Evolutionary conservation across 2,797 vertebrate species (phyloP).

Genomic region (Rhinophrynus dorsalis): DNA sequence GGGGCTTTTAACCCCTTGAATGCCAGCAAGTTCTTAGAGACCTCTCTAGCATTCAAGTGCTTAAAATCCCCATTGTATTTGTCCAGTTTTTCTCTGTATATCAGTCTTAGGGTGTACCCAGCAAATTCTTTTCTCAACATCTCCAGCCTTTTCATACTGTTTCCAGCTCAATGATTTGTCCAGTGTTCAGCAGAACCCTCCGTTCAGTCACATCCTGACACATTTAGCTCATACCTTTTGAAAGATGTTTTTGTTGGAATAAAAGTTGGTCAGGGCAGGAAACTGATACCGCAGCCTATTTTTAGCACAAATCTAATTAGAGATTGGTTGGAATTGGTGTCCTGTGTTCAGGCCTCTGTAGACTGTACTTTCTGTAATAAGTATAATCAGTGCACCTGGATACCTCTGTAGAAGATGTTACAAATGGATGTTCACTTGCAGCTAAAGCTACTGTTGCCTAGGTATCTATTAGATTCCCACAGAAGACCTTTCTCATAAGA

Average conservation of each 20-base stretch:
- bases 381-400: conserved; percentile 10
- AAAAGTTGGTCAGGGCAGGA: not conserved
- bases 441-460: not conserved
- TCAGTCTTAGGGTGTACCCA: too few species aligned
- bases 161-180: not conserved
- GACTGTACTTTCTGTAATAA: not conserved
- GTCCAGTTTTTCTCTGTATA: too few species aligned
- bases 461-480: not conserved
- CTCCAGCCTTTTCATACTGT: not conserved
- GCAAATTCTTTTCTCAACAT: too few species aligned
- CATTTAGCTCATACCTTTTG: not conserved
- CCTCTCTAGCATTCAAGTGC: too few species aligned
- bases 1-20: too few species aligned
- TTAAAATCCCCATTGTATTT: too few species aligned
- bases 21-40: too few species aligned
- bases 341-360: not conserved
- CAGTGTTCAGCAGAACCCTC: not conserved
- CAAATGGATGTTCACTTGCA: conserved; percentile 14
- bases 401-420: not conserved
- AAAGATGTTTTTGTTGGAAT: conserved; percentile 9
- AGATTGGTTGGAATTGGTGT: not conserved
- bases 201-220: not conserved
- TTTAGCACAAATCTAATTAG: conserved; percentile 1
- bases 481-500: not conserved
- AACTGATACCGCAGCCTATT: not conserved